Percentiles rank a stretch among this genome's conserved stretches.
These are phyloP conservation scores for Lochmaea crataegi DNA, from an alignment of 2,888 invertebrate genomes.

Conservation along the genomic window DNA sequence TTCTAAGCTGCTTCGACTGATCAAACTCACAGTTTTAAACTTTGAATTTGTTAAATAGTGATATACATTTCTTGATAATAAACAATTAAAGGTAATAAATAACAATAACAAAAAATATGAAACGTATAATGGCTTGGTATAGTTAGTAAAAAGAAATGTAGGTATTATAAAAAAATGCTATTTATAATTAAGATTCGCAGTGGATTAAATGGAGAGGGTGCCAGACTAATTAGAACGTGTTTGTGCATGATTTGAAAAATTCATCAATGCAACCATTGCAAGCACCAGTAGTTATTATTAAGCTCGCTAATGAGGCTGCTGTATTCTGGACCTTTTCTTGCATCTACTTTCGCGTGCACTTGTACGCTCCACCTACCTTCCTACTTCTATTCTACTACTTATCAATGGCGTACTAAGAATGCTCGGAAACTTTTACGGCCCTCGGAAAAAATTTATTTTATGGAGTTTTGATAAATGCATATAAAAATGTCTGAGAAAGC, in stretches of 20 bases:
- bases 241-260: conserved; percentile 55
- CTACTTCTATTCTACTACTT: neutral
- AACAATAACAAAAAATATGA: too few relatives aligned
- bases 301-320: conserved; percentile 56
- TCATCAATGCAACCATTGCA: conserved; percentile 55
- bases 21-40: too few relatives aligned
- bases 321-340: conserved; percentile 51
- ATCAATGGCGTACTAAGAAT: conserved; percentile 3
- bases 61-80: too few relatives aligned
- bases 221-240: conserved; percentile 55
- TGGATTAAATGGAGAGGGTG: conserved; percentile 15
- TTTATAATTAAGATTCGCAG: neutral
- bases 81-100: too few relatives aligned
- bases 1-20: too few relatives aligned
- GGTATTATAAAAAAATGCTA: neutral
- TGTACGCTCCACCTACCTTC: conserved; percentile 1
- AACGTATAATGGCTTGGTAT: neutral
- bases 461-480: neutral
- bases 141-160: neutral
- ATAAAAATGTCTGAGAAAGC: too few relatives aligned
- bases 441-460: neutral
- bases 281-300: conserved; percentile 52
- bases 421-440: neutral
- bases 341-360: conserved; percentile 28
- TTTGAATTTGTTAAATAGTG: too few relatives aligned